phyloP scores from a whole-genome alignment of 2,797 vertebrate genomes.

The Artibeus lituratus region DNA sequence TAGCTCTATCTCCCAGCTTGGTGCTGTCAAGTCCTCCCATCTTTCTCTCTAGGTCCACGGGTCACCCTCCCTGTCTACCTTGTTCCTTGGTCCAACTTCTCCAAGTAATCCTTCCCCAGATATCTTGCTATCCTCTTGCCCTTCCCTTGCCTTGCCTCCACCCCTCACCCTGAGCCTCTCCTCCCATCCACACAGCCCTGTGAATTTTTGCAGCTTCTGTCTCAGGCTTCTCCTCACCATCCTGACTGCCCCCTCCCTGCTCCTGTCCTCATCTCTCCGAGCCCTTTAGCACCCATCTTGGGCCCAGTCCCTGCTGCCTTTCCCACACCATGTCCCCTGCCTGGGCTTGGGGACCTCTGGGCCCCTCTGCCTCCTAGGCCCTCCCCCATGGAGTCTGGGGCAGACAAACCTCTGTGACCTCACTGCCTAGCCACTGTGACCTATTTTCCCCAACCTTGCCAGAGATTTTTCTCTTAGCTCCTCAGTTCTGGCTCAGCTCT shows the following conservation, averaged over 20 bases:
- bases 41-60: background rate
- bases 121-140: background rate
- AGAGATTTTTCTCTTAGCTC: background rate
- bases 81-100: background rate
- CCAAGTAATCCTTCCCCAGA: background rate
- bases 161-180: constrained; percentile 59
- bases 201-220: constrained; percentile 56
- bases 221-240: constrained; percentile 61
- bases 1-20: background rate
- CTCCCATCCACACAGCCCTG: constrained; percentile 44
- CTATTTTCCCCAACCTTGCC: constrained; percentile 31
- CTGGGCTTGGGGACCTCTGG: constrained; percentile 52
- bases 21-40: background rate
- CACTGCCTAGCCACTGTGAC: constrained; percentile 70
- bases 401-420: constrained; percentile 74
- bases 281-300: constrained; percentile 44
- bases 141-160: background rate
- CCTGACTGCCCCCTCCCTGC: constrained; percentile 38
- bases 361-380: constrained; percentile 46
- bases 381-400: constrained; percentile 68
- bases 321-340: constrained; percentile 64
- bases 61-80: background rate
- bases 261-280: constrained; percentile 49
- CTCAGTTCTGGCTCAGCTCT: constrained; percentile 22
- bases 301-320: constrained; percentile 30